These are phyloP conservation scores for Murina feae DNA, from an alignment of 2,113 vertebrate genomes.

Conservation along the genomic window DNA sequence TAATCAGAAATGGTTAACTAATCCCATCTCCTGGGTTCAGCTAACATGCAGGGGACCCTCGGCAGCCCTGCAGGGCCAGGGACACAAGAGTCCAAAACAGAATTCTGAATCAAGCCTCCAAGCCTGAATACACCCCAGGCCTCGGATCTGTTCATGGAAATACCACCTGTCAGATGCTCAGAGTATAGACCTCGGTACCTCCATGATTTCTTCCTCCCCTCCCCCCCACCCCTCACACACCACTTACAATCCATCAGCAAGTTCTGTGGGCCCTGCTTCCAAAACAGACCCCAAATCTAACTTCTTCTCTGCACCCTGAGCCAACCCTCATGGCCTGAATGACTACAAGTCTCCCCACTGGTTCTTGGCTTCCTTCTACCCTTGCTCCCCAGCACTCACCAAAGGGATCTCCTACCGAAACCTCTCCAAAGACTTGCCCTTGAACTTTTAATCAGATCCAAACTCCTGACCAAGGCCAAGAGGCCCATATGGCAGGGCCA, in stretches of 20 bases:
- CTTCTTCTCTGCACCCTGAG: not conserved
- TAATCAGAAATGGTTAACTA: not conserved
- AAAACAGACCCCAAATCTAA: not conserved
- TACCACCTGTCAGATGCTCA: not conserved
- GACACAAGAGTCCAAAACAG: not conserved
- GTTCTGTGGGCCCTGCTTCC: not conserved
- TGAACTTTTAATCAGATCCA: not conserved
- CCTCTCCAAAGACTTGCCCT: not conserved
- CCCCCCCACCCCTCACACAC: rapidly evolving
- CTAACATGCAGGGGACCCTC: not conserved
- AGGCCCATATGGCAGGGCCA: not conserved
- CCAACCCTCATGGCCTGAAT: not conserved
- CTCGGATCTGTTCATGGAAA: not conserved
- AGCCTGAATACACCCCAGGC: not conserved
- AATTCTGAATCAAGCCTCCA: not conserved
- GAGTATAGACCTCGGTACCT: not conserved
- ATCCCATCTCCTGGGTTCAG: not conserved
- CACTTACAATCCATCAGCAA: not conserved
- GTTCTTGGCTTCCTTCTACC: not conserved
- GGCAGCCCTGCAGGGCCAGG: not conserved
- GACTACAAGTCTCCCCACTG: not conserved
- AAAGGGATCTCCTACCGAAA: not conserved
- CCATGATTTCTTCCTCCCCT: not conserved
- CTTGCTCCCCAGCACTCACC: not conserved
- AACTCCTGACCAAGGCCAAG: not conserved